Conservation (phyloP, 2,888 invertebrate genomes). For the Acleris holmiana region DNA sequence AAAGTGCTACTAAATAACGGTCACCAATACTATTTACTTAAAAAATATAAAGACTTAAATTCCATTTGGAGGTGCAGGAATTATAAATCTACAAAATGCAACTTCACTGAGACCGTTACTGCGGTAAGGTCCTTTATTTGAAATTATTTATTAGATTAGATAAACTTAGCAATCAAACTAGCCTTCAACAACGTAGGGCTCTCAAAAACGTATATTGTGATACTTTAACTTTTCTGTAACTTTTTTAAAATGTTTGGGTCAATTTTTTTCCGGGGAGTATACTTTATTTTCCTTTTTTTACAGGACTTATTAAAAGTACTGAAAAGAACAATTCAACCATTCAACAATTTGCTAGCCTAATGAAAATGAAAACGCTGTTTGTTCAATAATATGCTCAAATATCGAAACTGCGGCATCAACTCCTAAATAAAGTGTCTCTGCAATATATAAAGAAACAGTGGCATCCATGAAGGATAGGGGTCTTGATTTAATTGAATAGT, state of each 20-base stretch:
- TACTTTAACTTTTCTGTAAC: constrained; percentile 7
- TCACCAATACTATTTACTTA: constrained; percentile 19
- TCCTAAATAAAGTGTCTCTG: no score
- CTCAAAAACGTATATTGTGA: constrained; percentile 7
- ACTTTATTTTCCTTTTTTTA: constrained; percentile 10
- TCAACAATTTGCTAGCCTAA: constrained; percentile 23
- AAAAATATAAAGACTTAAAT: constrained; percentile 20
- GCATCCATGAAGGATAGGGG: constrained; percentile 33
- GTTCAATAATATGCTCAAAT: no score
- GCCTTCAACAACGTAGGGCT: constrained; percentile 6
- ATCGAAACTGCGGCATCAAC: no score
- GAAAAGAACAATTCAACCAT: constrained; percentile 23
- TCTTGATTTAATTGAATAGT: constrained; percentile 27
- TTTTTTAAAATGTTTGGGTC: constrained; percentile 1
- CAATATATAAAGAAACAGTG: constrained; percentile 33
- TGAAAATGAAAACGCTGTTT: constrained; percentile 27
- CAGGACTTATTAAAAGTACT: constrained; percentile 14
- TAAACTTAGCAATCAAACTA: background rate
- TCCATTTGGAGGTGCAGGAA: constrained; percentile 18
- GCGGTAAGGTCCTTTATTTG: constrained; percentile 17
- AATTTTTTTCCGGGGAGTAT: background rate
- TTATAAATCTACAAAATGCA: constrained; percentile 16
- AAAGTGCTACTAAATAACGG: no score
- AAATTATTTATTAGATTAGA: constrained; percentile 12
- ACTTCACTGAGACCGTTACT: constrained; percentile 9